phyloP scores from a whole-genome alignment of 2,113 vertebrate genomes.

The Coracopsis vasa region DNA sequence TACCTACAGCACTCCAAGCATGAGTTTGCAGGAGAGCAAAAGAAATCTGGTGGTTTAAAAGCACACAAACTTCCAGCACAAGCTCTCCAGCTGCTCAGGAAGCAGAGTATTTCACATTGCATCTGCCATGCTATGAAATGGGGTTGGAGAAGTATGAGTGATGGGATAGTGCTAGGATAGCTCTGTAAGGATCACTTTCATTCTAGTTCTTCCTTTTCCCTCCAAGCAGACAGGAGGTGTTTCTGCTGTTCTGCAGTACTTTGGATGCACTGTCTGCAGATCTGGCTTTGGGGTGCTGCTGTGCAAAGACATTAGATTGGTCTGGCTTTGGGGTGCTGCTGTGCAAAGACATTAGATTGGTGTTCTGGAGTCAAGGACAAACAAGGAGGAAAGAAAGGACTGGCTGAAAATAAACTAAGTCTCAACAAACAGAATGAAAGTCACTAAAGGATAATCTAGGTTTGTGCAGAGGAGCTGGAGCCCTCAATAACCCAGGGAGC shows the following conservation, averaged over 20 bases:
- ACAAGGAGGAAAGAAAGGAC: background rate
- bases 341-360: background rate
- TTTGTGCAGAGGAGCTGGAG: background rate
- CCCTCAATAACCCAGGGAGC: background rate
- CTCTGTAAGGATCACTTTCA: background rate
- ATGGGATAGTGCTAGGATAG: background rate
- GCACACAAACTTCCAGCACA: background rate
- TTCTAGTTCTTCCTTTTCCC: background rate
- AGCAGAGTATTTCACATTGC: background rate
- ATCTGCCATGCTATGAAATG: background rate
- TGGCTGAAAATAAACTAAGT: background rate
- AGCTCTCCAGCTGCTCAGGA: background rate
- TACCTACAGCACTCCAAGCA: background rate
- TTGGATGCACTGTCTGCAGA: background rate
- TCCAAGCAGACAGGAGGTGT: background rate
- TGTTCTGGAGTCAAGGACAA: background rate
- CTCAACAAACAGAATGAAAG: background rate
- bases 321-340: background rate
- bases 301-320: background rate
- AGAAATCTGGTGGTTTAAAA: background rate
- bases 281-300: background rate
- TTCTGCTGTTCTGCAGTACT: background rate
- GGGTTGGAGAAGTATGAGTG: accelerated
- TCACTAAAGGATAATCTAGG: background rate
- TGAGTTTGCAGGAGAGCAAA: background rate